A percentile compares a stretch with the other conserved stretches of the same genome.
Evolutionary conservation across 2,797 vertebrate genomes (phyloP).

Genomic region (Dromococcyx pavoninus): DNA sequence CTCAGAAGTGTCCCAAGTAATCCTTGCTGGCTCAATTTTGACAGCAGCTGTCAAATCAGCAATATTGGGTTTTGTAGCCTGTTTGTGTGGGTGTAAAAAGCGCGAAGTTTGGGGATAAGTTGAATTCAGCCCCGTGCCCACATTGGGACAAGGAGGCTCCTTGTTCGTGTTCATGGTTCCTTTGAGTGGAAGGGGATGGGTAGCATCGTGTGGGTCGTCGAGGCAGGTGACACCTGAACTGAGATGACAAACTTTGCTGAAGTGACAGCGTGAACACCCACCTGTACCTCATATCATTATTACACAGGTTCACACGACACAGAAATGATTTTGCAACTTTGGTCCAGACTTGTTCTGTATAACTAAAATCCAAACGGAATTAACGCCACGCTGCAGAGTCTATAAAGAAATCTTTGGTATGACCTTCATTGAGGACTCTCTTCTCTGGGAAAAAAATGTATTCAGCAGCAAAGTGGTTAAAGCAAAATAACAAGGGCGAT

Average conservation of each 20-base stretch:
- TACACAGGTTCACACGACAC: accelerated
- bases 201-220: accelerated
- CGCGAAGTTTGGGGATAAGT: not conserved
- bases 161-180: not conserved
- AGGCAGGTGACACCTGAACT: not conserved
- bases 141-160: not conserved
- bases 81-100: not conserved
- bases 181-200: not conserved
- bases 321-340: not conserved
- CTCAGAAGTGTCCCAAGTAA: not conserved
- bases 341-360: not conserved
- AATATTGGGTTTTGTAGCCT: not conserved
- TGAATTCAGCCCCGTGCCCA: not conserved
- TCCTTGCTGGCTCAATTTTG: not conserved
- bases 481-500: constrained; percentile 81
- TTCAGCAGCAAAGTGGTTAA: constrained; percentile 76
- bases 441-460: not conserved
- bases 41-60: not conserved
- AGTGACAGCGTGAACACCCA: not conserved
- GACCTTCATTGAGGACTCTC: not conserved
- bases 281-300: too few species aligned
- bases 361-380: not conserved
- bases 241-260: not conserved
- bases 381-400: accelerated
- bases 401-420: not conserved